Base-by-base conservation (phyloP, 2,113 vertebrate genomes). In the Hydropotes inermis region DNA sequence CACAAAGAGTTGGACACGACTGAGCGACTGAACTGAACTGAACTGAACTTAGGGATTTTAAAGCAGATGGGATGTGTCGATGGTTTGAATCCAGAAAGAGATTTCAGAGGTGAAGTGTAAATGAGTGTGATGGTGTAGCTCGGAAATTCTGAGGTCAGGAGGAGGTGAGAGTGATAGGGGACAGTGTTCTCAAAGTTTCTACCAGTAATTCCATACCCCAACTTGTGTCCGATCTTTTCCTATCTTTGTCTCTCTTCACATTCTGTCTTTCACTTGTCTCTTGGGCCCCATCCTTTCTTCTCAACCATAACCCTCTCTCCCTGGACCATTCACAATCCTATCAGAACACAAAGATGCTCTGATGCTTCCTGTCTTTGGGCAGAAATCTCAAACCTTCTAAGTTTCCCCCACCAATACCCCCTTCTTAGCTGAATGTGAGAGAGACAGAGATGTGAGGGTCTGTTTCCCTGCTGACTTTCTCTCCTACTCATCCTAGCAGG, bases 361-460 rank as follows among this genome's bases (percentile, higher is more conserved):
- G 12, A 25, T 25, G 33, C 57, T 94, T 89, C 58, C n/a, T 79
- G 39, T 33, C 36, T 94, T 96, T 82, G 86, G 81, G 11, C 45
- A 91, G 45, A 92, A 78, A 30, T 4, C 2, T 4, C 0, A 16
- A 27, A 21, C 36, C 27, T 52, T 79, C 50, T 58, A 57, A n/a
- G 39, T 76, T n/a, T 5, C 30, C 57, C 70, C 28, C 28, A 52
- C 43, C 11, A 5, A 11, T 50, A 36, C 16, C 12, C 74, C 14
- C 11, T 39, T 54, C 43, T 54, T 7, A 39, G 33, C 27, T 5
- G 30, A 25, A 52, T 10, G 7, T 45, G 54, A 78, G 47, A 13
- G 27, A 54, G 47, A 15, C 5, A 91, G 60, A 54, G 21, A 28
- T 16, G 19, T 27, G n/a, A 28, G 3, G 8, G 30, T 70, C 36